Evolutionary conservation across 2,888 invertebrate genomes (phyloP).

Genomic region (Siphonodentalium dalli): DNA sequence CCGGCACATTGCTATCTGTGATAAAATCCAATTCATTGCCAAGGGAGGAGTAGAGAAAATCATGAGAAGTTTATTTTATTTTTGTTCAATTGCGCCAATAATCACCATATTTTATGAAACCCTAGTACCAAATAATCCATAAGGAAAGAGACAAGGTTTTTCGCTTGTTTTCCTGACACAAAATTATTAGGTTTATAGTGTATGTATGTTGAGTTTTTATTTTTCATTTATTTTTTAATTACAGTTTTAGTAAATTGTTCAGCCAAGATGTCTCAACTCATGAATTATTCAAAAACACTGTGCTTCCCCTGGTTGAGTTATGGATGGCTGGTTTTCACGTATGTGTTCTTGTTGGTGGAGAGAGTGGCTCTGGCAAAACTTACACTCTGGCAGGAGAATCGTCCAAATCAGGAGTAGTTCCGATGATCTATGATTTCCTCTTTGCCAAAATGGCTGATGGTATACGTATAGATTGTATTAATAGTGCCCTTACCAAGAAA

Average conservation of each 20-base stretch:
- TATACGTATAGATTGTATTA: slow-evolving; percentile 16
- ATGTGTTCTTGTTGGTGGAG: slow-evolving; percentile 55
- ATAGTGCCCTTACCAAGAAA: background rate
- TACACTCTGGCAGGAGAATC: slow-evolving; percentile 54
- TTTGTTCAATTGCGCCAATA: no score
- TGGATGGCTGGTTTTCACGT: slow-evolving; percentile 58
- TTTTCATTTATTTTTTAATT: slow-evolving; percentile 2
- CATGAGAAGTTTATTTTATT: no score
- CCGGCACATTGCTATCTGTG: no score
- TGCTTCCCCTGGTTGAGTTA: slow-evolving; percentile 53
- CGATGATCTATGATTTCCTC: slow-evolving; percentile 51
- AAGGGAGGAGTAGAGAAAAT: no score
- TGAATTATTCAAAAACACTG: slow-evolving; percentile 50
- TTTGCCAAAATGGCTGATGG: slow-evolving; percentile 53
- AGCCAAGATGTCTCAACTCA: slow-evolving; percentile 43
- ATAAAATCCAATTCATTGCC: no score
- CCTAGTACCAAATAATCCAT: no score
- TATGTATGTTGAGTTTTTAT: background rate
- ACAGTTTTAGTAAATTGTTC: slow-evolving; percentile 52
- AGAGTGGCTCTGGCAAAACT: slow-evolving; percentile 59
- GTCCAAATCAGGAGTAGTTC: slow-evolving; percentile 48
- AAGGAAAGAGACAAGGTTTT: no score
- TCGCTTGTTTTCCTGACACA: no score
- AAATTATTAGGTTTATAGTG: no score
- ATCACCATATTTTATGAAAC: no score